Base-by-base conservation (phyloP, 2,888 invertebrate genomes). In the Eucera pruinosa region DNA sequence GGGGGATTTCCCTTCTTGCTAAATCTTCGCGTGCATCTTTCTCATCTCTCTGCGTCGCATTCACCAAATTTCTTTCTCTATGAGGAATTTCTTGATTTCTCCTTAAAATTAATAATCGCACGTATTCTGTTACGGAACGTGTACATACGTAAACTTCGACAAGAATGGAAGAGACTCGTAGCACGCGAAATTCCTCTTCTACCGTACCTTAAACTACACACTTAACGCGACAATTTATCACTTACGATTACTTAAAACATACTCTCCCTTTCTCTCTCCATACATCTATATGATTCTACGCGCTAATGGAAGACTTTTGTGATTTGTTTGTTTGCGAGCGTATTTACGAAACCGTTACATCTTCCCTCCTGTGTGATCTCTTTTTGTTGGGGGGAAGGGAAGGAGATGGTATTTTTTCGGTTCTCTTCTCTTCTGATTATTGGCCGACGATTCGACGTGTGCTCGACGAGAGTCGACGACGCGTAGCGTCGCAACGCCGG, bases 301-400 rank as follows among this genome's bases (percentile, higher is more conserved):
- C 52, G 54, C 78, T 84, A 87, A 72, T 91, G 91, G 91, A 91
- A 91, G 91, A 91, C 91, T 90, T 88, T 84, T 89, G 91, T 91
- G 91, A 91, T 91, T 75, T 75, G 57, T 33, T 90, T 90, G 20
- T 25, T 77, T 74, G 62, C 54, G 54, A 64, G 62, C 7, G 58
- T 78, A 74, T 71, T n/a, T 71, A 72, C 74, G 62, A 64, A 58
- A 64, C 50, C 48, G 80, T 84, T 87, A 88, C 88, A 88, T 84
- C 75, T 76, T 79, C 60, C 62, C 68, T 61, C 27, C 39, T n/a
- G 33, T 45, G 20, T 33, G n/a, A n/a, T 58, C 18, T 58, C 3
- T 23, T 61, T 27, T 13, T 11, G 13, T n/a, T n/a, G n/a, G n/a
- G n/a, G n/a, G n/a, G n/a, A n/a, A n/a, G n/a, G n/a, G n/a, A n/a